Evolutionary conservation across 2,888 invertebrate species (phyloP).

Genomic region (Ceraclea dissimilis): DNA sequence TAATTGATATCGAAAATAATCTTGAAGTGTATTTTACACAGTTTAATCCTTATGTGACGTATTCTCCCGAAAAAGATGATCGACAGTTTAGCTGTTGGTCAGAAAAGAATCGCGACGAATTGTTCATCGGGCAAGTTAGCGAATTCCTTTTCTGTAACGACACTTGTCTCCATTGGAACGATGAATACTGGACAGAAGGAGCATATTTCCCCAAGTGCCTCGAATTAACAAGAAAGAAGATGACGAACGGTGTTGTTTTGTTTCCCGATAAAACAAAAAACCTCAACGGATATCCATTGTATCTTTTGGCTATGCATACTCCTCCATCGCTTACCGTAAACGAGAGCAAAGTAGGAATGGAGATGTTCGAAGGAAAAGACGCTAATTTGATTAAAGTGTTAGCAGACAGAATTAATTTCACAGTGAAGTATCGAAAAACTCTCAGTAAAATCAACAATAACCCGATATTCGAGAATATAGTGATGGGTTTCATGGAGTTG

Average conservation of each 20-base stretch:
- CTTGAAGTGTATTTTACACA: conserved; percentile 6
- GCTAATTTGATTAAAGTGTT: conserved; percentile 30
- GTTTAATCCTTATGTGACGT: conserved; percentile 13
- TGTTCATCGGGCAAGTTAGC: conserved; percentile 15
- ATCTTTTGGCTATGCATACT: conserved; percentile 29
- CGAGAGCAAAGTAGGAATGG: conserved; percentile 11
- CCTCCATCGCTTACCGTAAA: conserved; percentile 30
- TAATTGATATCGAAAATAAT: conserved; percentile 8
- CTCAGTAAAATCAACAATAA: not conserved
- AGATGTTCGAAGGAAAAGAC: conserved; percentile 31
- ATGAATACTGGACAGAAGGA: not conserved
- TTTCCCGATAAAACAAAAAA: conserved; percentile 28
- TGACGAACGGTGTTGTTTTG: not conserved
- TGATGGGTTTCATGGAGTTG: conserved; percentile 24
- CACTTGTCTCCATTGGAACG: conserved; percentile 7
- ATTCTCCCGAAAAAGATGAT: not conserved
- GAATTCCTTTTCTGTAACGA: conserved; percentile 13
- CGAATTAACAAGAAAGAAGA: conserved; percentile 4
- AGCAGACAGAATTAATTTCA: conserved; percentile 33
- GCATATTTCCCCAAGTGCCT: conserved; percentile 16
- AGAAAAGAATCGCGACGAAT: conserved; percentile 9
- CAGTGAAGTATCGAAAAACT: conserved; percentile 22
- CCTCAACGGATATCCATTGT: conserved; percentile 31
- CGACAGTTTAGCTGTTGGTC: conserved; percentile 21
- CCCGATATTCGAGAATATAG: conserved; percentile 6